Conservation (phyloP, 2,113 vertebrate species). For the Gallinago jamesoni region DNA sequence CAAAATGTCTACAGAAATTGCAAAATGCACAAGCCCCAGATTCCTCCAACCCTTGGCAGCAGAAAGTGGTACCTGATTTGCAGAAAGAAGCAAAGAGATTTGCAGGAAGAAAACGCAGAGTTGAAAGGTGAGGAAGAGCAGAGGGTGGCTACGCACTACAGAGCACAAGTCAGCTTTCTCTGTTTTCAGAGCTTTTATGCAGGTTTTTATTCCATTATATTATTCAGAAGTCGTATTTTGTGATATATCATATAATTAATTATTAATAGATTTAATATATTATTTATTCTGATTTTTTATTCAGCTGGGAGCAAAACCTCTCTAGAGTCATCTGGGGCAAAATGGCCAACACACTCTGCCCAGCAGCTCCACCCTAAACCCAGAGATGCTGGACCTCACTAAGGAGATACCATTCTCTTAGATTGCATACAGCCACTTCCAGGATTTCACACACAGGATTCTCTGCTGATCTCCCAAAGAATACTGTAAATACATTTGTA, state of each 20-base stretch:
- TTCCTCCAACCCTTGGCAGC: neutral
- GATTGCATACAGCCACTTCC: neutral
- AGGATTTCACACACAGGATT: neutral
- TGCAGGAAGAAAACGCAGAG: neutral
- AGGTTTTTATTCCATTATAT: neutral
- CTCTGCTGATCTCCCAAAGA: neutral
- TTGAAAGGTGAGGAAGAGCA: neutral
- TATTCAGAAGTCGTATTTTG: neutral
- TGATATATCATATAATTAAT: neutral
- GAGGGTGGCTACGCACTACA: neutral
- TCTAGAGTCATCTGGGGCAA: neutral
- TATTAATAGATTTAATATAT: neutral
- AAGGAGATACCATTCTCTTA: neutral
- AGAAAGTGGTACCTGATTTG: neutral
- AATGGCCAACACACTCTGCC: neutral
- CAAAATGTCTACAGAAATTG: neutral
- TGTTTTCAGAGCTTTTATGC: neutral
- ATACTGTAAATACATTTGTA: neutral
- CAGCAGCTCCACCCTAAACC: neutral
- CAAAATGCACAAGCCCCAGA: neutral
- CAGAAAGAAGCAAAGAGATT: neutral
- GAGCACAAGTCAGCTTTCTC: neutral
- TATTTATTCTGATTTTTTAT: neutral
- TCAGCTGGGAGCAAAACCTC: neutral
- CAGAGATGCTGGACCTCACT: neutral